These are phyloP conservation scores for Arion vulgaris DNA, from an alignment of 1,140 invertebrate genomes.

Conservation along the genomic window DNA sequence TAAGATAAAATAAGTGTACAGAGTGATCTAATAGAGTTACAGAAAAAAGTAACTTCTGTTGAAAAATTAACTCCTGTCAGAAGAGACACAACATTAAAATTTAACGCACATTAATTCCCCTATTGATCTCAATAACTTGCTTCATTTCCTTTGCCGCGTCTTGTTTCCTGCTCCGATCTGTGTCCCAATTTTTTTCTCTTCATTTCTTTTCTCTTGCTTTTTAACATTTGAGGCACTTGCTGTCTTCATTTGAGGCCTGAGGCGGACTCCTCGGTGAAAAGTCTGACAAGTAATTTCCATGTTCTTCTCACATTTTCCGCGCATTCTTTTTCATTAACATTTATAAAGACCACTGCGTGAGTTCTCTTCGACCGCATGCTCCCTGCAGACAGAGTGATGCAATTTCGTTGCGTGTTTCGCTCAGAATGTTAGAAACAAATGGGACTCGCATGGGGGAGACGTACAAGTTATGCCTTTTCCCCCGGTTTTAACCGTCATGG, in stretches of 20 bases:
- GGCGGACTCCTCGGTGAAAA: too few relatives aligned
- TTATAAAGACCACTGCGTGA: background rate
- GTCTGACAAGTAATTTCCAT: background rate
- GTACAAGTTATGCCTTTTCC: too few relatives aligned
- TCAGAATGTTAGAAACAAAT: background rate
- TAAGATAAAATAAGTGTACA: too few relatives aligned
- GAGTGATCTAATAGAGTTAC: too few relatives aligned
- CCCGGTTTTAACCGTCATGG: too few relatives aligned
- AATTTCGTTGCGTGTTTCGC: background rate
- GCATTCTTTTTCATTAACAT: background rate
- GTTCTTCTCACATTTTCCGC: background rate
- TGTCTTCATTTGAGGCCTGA: background rate
- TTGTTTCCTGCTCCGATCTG: background rate
- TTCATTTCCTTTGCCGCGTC: background rate
- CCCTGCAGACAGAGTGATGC: background rate
- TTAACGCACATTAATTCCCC: background rate
- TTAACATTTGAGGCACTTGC: background rate
- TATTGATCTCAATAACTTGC: background rate
- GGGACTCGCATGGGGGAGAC: too few relatives aligned
- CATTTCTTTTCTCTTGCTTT: background rate
- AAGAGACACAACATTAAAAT: too few relatives aligned
- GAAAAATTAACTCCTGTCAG: too few relatives aligned
- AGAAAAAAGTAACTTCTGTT: too few relatives aligned
- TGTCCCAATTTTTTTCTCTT: background rate
- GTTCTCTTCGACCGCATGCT: too few relatives aligned